Evolutionary conservation across 1,140 invertebrate genomes (phyloP).

Genomic region (Calephelis nemesis): DNA sequence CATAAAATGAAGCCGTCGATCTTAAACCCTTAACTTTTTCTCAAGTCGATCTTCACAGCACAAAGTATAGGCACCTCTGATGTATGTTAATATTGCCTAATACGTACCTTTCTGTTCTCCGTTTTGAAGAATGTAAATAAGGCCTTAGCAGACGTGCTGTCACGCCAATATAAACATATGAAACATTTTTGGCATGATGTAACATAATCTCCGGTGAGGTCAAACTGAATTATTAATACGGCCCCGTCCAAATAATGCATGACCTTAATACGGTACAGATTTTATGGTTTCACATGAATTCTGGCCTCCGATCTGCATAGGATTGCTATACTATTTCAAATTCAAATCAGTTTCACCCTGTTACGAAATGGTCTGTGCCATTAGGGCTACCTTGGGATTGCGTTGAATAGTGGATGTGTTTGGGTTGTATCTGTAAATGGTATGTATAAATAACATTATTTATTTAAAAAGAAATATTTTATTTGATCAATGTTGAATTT

Average conservation of each 20-base stretch:
- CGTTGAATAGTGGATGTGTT: neutral
- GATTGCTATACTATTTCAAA: constrained; percentile 10
- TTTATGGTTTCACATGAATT: constrained; percentile 30
- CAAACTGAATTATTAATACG: constrained; percentile 27
- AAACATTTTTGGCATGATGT: constrained; percentile 7
- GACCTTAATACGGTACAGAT: constrained; percentile 29
- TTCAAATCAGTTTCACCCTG: constrained; percentile 14
- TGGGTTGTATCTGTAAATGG: too few relatives aligned
- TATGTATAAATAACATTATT: too few relatives aligned
- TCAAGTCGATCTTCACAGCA: too few relatives aligned
- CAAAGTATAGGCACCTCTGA: too few relatives aligned
- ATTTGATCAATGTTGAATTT: too few relatives aligned
- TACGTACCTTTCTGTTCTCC: too few relatives aligned
- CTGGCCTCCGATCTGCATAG: constrained; percentile 19
- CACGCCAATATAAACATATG: neutral
- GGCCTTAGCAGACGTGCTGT: neutral
- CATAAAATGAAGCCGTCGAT: too few relatives aligned
- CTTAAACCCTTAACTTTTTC: too few relatives aligned
- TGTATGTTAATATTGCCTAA: too few relatives aligned
- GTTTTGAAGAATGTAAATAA: neutral
- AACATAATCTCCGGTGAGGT: constrained; percentile 24
- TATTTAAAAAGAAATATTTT: too few relatives aligned
- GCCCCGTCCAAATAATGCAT: constrained; percentile 30
- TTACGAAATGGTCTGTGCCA: neutral
- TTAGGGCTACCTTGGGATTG: neutral